Evolutionary conservation across 2,797 vertebrate genomes (phyloP).

Genomic region (Potorous gilbertii): DNA sequence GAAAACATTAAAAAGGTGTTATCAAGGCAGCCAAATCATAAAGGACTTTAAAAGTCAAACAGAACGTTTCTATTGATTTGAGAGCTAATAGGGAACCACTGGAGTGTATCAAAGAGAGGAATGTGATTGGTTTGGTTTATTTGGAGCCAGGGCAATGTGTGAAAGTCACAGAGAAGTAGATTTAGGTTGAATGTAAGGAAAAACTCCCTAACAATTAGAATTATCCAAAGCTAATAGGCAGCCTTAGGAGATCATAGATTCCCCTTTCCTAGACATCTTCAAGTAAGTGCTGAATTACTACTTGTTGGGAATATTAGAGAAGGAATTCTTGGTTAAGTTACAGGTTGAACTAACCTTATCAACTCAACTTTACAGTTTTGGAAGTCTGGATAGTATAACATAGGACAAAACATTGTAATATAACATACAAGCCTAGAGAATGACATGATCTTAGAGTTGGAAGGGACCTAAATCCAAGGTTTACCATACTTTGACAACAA

Average conservation of each 20-base stretch:
- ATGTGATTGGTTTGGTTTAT: background rate
- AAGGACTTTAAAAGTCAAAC: background rate
- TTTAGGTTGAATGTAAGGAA: background rate
- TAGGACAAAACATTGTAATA: background rate
- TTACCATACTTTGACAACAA: background rate
- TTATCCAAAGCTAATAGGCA: background rate
- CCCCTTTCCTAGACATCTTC: background rate
- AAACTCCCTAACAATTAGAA: background rate
- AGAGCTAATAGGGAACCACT: background rate
- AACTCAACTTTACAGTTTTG: background rate
- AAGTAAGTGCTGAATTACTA: background rate
- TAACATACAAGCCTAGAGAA: background rate
- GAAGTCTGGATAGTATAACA: background rate
- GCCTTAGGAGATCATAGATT: background rate
- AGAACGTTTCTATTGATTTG: background rate
- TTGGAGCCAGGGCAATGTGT: background rate
- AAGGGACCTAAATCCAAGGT: background rate
- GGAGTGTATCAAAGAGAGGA: background rate
- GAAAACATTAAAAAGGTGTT: background rate
- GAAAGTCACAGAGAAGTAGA: background rate
- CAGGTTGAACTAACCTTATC: background rate
- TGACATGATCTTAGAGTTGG: background rate
- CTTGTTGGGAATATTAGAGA: background rate
- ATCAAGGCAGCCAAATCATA: background rate
- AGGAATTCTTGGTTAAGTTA: background rate